Base-by-base conservation (phyloP, 2,888 invertebrate genomes). In the Dicranocentrus wangi region DNA sequence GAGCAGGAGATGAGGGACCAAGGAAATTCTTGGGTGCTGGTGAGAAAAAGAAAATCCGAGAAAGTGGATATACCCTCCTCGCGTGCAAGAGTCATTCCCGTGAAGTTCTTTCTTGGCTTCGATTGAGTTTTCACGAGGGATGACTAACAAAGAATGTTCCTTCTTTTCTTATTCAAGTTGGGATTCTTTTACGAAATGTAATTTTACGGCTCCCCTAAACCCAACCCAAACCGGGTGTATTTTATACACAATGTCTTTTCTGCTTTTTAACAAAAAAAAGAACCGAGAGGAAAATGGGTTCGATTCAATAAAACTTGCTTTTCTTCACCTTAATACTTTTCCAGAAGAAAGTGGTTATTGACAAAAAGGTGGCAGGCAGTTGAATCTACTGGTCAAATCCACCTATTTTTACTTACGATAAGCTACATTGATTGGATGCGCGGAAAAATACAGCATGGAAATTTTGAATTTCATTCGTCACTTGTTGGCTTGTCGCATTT, bases 1-100 rank as follows among this genome's bases (percentile, higher is more conserved):
- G 27, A 39, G 53, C n/a, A 61, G 15, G 43, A 55, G 32, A 55
- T 17, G 47, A 43, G 77, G 79, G 79, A 75, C 15, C 10, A 47
- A 61, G 71, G 43, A 60, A 70, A 39, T 39, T 15, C 63, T 39
- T 39, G 8, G 53, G 17, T 21, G 63, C 10, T 32, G 53, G 63
- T 42, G 65, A 70, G 69, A 65, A 65, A 55, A 61, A 78, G 70
- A 70, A 78, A 78, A 70, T 78, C 78, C 78, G 65, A 78, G 78
- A 78, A 78, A 78, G 78, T 39, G 39, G 23, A 77, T 61, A 70
- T 70, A 28, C 32, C 53, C n/a, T n/a, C n/a, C n/a, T n/a, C n/a
- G n/a, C 61, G 61, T n/a, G 39, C 15, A 55, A 23, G 69, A 77
- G 69, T 51, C 47, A 60, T 69, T 51, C 77, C n/a, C 10, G 39